phyloP scores from a whole-genome alignment of 2,888 invertebrate species.

The Azorinus chamasolen region DNA sequence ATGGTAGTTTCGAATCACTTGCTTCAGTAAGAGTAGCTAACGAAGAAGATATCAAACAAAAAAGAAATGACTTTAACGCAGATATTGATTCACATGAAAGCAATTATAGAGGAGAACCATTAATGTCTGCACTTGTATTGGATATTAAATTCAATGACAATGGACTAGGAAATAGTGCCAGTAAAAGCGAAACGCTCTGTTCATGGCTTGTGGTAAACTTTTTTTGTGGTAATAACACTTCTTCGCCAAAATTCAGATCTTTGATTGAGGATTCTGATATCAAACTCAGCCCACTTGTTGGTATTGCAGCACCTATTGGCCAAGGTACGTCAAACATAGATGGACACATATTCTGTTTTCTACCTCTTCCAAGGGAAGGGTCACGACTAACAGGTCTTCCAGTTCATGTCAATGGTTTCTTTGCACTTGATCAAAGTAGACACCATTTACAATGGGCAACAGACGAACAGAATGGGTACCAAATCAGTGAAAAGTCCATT shows the following conservation, averaged over 20 bases:
- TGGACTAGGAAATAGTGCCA: neutral
- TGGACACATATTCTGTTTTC: conserved; percentile 83
- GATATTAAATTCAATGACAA: neutral
- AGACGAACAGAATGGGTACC: conserved; percentile 58
- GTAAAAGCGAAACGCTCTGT: neutral
- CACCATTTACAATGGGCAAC: conserved; percentile 83
- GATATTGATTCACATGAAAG: neutral
- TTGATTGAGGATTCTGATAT: conserved; percentile 26
- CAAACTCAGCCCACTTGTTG: conserved; percentile 44
- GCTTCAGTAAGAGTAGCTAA: neutral
- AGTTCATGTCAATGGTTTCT: conserved; percentile 83
- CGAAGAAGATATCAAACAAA: neutral
- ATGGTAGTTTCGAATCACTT: neutral
- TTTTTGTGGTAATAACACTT: conserved; percentile 25
- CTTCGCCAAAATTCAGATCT: conserved; percentile 21
- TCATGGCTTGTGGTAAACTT: conserved; percentile 39
- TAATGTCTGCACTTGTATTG: neutral
- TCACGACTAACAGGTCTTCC: conserved; percentile 81
- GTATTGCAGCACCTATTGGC: conserved; percentile 37
- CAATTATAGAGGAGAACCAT: neutral
- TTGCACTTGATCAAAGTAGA: conserved; percentile 82
- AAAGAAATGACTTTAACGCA: conserved; percentile 2
- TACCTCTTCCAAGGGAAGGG: conserved; percentile 81
- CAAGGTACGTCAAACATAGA: conserved; percentile 47
- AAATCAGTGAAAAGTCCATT: conserved; percentile 71